These are phyloP conservation scores for Pica pica DNA, from an alignment of 2,113 vertebrate species.

Conservation along the genomic window DNA sequence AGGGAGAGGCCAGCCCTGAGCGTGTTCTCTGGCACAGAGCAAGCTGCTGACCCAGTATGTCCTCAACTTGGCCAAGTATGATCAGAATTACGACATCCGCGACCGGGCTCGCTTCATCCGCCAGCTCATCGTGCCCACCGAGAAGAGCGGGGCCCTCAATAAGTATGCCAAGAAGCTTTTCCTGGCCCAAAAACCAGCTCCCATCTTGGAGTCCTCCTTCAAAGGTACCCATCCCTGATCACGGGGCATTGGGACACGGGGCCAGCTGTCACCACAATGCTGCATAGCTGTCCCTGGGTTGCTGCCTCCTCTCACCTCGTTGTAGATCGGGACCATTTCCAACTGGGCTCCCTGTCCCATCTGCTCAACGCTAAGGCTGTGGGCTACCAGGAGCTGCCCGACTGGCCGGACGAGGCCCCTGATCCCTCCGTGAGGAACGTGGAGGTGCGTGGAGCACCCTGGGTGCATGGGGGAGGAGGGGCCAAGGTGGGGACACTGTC, in stretches of 20 bases:
- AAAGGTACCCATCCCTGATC: conserved; percentile 81
- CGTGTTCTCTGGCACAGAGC: conserved; percentile 70
- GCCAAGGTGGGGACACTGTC: neutral
- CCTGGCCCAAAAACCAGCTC: conserved; percentile 94
- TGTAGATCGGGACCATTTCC: conserved; percentile 96
- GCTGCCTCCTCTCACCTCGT: neutral
- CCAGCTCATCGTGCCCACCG: conserved; percentile 95
- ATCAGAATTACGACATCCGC: conserved; percentile 97
- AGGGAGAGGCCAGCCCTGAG: neutral
- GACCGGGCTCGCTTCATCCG: conserved; percentile 95
- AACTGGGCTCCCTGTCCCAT: conserved; percentile 94
- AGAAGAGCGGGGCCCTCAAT: conserved; percentile 93
- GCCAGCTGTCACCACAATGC: neutral
- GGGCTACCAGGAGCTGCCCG: conserved; percentile 95
- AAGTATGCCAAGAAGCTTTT: conserved; percentile 98
- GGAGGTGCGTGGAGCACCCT: conserved; percentile 76
- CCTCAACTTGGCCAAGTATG: conserved; percentile 96
- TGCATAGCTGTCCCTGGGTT: neutral
- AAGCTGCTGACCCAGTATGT: conserved; percentile 97
- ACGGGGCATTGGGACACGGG: neutral
- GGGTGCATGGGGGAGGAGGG: no score
- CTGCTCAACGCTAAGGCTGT: conserved; percentile 93
- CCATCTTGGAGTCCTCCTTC: conserved; percentile 93
- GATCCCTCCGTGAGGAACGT: conserved; percentile 98
- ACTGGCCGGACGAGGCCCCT: conserved; percentile 92